These are phyloP conservation scores for Nesidiocoris tenuis DNA, from an alignment of 2,888 invertebrate species.

Conservation along the genomic window DNA sequence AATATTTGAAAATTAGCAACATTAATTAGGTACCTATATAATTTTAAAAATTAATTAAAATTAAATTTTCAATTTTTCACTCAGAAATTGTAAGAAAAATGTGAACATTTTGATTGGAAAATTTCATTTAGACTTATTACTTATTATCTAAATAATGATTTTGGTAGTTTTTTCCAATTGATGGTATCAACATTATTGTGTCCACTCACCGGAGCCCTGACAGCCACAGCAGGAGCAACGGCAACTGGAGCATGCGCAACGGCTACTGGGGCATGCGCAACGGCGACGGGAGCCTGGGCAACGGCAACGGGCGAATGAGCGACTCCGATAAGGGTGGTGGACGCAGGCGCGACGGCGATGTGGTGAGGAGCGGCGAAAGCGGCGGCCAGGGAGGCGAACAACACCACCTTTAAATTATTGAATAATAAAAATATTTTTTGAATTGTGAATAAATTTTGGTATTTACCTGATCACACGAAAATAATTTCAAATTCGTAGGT, in stretches of 20 bases:
- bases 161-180: too few species aligned
- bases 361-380: constrained; percentile 39
- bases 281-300: constrained; percentile 44
- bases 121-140: background rate
- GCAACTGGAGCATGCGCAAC: constrained; percentile 49
- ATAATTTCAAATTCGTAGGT: too few species aligned
- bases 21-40: background rate
- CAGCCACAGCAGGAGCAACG: constrained; percentile 49
- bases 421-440: background rate
- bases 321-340: constrained; percentile 17
- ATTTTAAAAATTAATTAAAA: background rate
- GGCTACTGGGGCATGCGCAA: constrained; percentile 39
- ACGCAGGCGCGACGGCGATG: constrained; percentile 25
- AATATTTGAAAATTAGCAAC: background rate
- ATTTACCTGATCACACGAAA: background rate
- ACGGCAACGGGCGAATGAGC: constrained; percentile 18
- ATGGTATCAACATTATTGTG: too few species aligned
- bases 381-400: constrained; percentile 41
- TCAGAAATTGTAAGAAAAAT: background rate
- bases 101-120: background rate
- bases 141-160: too few species aligned
- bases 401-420: constrained; percentile 36
- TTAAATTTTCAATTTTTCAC: background rate
- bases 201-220: background rate
- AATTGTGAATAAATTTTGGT: background rate